Base-by-base conservation (phyloP, 2,888 invertebrate genomes). In the Syritta pipiens region DNA sequence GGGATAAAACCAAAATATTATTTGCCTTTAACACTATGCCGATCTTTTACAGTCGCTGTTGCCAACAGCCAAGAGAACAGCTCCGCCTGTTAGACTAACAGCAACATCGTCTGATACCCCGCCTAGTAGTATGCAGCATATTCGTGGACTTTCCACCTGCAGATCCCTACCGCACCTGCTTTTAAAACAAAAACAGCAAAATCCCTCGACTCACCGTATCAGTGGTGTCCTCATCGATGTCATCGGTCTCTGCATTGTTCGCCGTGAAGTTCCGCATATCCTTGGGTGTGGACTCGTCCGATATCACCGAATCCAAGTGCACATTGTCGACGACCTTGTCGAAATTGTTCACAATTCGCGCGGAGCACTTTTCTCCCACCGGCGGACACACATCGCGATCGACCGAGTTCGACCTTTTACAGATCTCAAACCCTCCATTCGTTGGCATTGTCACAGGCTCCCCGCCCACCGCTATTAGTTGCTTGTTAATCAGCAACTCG, bases 401-500 rank as follows among this genome's bases (percentile, higher is more conserved):
- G 19, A 14, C 51, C 19, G 57, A 37, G 62, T 67, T 63, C 6
- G 48, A 26, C 42, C 51, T 63, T 22, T 69, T 65, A 4, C 17
- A 42, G 26, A 10, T 24, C 44, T 69, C 76, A 9, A 57, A 71
- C 5, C 48, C 35, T 7, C 74, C 82, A 62, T 71, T 71, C 6
- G 30, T 49, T 5, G 63, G 59, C 40, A 49, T 57, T n/a, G 14
- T 40, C n/a, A 9, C 44, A 17, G 53, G 24, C 32, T 68, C 42
- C 20, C 60, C 46, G 71, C 76, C 71, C 68, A 19, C 84, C 83
- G n/a, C n/a, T n/a, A 20, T 84, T 59, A 14, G 30, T 57, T 88
- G 88, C 67, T 87, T 85, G 12, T 86, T 85, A 26, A 89, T 84
- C 14, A 92, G 86, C 44, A 89, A 87, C 84, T 92, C 92, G 1